These are phyloP conservation scores for Meda fulgida DNA, from an alignment of 2,797 vertebrate species.

Conservation along the genomic window DNA sequence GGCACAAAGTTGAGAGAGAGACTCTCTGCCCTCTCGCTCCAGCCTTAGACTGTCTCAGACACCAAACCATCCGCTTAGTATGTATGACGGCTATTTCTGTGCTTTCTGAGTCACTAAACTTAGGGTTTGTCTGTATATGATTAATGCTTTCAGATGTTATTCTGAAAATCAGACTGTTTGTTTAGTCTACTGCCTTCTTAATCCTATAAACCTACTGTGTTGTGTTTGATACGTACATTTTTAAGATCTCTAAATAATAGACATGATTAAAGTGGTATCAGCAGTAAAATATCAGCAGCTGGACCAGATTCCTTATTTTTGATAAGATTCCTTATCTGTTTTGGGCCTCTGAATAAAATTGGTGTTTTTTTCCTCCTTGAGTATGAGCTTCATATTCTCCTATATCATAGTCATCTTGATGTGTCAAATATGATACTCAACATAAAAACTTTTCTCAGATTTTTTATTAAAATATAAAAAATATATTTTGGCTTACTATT, in stretches of 20 bases:
- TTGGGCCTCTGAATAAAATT: not conserved
- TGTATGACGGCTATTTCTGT: constrained; percentile 11
- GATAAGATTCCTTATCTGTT: not conserved
- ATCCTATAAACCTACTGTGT: not conserved
- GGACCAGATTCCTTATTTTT: not conserved
- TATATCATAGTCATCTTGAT: not conserved
- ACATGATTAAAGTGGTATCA: not conserved
- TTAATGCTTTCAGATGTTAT: not conserved
- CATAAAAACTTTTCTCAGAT: not conserved
- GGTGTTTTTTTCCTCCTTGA: accelerated
- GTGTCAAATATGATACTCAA: not conserved
- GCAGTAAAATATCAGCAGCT: not conserved
- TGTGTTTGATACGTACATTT: not conserved
- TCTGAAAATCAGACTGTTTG: not conserved
- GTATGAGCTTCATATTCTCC: not conserved
- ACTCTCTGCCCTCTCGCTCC: not conserved
- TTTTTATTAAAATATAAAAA: too few species aligned
- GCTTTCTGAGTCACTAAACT: not conserved
- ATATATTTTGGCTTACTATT: not conserved
- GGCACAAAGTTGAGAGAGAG: constrained; percentile 29
- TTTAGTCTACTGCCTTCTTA: not conserved
- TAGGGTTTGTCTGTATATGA: not conserved
- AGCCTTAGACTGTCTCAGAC: not conserved
- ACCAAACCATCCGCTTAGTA: constrained; percentile 31
- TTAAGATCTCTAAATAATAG: not conserved